phyloP scores from a whole-genome alignment of 2,113 vertebrate genomes.

The Antennarius striatus region DNA sequence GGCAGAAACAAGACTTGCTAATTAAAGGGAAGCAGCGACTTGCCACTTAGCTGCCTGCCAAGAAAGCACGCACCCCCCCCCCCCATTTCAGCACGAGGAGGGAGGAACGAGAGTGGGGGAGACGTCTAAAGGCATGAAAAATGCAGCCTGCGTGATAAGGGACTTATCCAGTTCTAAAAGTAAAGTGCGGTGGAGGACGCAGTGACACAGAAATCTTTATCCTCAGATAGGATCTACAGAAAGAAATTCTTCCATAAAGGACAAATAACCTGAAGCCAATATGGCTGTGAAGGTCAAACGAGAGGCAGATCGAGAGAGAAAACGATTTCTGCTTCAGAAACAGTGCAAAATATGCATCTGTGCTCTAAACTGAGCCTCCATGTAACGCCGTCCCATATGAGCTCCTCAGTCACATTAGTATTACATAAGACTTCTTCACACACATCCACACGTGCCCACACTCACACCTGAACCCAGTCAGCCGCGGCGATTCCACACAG shows the following conservation, averaged over 20 bases:
- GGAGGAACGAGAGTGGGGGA: slow-evolving; percentile 14
- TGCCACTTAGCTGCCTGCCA: too few species aligned
- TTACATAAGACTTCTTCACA: slow-evolving; percentile 61
- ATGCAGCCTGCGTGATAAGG: slow-evolving; percentile 26
- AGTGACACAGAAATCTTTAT: slow-evolving; percentile 43
- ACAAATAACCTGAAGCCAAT: slow-evolving; percentile 27
- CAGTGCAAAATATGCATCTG: slow-evolving; percentile 22
- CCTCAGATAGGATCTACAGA: slow-evolving; percentile 46
- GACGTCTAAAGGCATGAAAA: slow-evolving; percentile 27
- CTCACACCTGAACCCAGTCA: slow-evolving; percentile 57
- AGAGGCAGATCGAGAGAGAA: neutral
- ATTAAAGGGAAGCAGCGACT: slow-evolving; percentile 29
- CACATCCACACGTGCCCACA: slow-evolving; percentile 21
- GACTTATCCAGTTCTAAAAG: slow-evolving; percentile 16
- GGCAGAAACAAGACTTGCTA: slow-evolving; percentile 76
- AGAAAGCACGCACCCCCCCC: too few species aligned
- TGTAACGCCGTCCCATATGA: slow-evolving; percentile 14
- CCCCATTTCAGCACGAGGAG: neutral
- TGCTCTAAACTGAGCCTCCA: slow-evolving; percentile 61
- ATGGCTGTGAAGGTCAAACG: slow-evolving; percentile 43
- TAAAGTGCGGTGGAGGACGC: slow-evolving; percentile 8
- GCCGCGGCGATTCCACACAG: neutral
- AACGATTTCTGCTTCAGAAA: slow-evolving; percentile 7
- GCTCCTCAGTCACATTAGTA: slow-evolving; percentile 41
- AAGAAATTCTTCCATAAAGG: slow-evolving; percentile 12